Evolutionary conservation across 2,888 invertebrate genomes (phyloP), one percentile per base, ranked within the genome.

Genomic region (Fragum whitleyi): DNA sequence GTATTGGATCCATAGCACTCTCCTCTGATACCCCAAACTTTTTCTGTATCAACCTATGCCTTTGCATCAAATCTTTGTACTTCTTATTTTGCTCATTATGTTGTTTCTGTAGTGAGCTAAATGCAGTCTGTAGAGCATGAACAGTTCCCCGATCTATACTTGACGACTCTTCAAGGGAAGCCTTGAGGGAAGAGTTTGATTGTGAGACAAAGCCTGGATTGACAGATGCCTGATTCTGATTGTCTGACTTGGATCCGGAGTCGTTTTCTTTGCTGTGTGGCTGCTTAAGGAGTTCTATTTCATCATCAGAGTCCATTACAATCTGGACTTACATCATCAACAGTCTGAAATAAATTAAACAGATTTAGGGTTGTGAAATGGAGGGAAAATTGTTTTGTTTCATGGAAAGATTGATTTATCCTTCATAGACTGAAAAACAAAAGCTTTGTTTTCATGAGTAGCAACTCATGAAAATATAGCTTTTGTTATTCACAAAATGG

Each of bases 51-150:
- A 36, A 32, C 23, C 72, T 78, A 55, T 81, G 73, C 72, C 29
- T 74, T 21, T 79, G 71, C 32, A 55, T 21, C 14, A 81, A 55
- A 23, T 77, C 74, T 21, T 61, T 26, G 28, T 74, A 74, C 62
- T 80, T 77, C 42, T 53, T 76, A 9, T 74, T 72, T 51, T 79
- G 57, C 23, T 87, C 88, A 81, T 88, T 88, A 67, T 86, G 85
- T n/a, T 87, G 84, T 71, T 86, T 86, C 68, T 89, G 87, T 69
- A 90, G 76, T 57, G 86, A 84, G 11, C 67, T 74, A 72, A 88
- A 89, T n/a, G 89, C 90, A 7, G 86, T 85, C 61, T 85, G 83
- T 16, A 90, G 78, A 14, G 89, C 90, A 79, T 87, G 88, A 26
- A 85, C 61, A 2, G 89, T 84, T 7, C 81, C 87, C 16, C 21